Percentiles rank a stretch among this genome's conserved stretches.
Evolutionary conservation across 2,113 vertebrate genomes (phyloP).

Genomic region (Triplophysa siluroides): DNA sequence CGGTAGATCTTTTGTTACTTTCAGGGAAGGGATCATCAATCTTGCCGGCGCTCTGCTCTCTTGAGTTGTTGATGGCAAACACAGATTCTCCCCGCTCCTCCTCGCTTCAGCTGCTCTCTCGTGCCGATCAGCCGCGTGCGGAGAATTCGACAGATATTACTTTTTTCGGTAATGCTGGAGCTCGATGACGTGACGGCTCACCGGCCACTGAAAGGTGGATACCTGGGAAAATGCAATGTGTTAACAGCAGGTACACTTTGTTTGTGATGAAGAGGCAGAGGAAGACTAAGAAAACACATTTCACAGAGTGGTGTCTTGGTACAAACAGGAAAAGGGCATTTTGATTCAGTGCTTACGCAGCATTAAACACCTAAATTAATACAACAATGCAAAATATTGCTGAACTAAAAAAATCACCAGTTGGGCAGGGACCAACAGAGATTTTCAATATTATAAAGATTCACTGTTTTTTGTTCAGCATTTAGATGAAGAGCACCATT

Average conservation of each 20-base stretch:
- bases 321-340: not conserved
- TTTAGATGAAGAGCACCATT: too few relatives aligned
- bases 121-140: conserved; percentile 62
- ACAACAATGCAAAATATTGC: conserved; percentile 1
- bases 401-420: not conserved
- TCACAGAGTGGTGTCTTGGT: conserved; percentile 9
- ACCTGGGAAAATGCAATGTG: conserved; percentile 28
- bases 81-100: conserved; percentile 74
- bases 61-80: conserved; percentile 83
- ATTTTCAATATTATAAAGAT: not conserved
- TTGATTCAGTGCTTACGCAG: conserved; percentile 4
- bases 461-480: not conserved
- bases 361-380: conserved; percentile 18
- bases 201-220: not conserved
- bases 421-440: conserved; percentile 3
- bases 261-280: conserved; percentile 32
- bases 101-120: conserved; percentile 53
- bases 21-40: conserved; percentile 89
- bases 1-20: conserved; percentile 87
- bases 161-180: conserved; percentile 22
- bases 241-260: conserved; percentile 37
- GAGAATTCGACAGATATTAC: conserved; percentile 45
- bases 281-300: conserved; percentile 23
- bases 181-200: conserved; percentile 1
- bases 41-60: conserved; percentile 86